Evolutionary conservation across 2,888 invertebrate species (phyloP), one percentile per base, ranked within the genome.

Genomic region (Loripinus fragilis): DNA sequence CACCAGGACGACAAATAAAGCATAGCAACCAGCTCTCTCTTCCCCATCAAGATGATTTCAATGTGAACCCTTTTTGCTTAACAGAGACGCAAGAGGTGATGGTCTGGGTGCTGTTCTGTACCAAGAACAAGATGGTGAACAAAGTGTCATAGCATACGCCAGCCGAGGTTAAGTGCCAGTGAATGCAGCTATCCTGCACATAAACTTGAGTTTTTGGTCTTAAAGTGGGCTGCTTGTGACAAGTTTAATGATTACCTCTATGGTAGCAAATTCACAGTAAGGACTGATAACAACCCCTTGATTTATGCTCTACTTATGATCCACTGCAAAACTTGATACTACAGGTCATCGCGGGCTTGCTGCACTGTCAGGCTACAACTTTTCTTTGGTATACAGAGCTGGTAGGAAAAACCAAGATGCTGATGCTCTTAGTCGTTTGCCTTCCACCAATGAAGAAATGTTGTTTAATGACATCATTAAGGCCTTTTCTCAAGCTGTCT

Each of bases 221-320:
- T 83, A 8, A 81, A 79, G 50, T 83, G 83, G 85, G 80, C 85
- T 2, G 66, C 83, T 23, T 71, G 69, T 3, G 81, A 86, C 48
- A 80, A 79, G 67, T 85, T 83, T 68, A 72, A 77, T 42, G 77
- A 79, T 30, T 80, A 76, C 48, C 74, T 85, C 17, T 5, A 78
- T 12, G 76, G 85, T 30, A 33, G 73, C 8, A 48, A 64, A 28
- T 80, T 79, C 70, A 15, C 55, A 65, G 75, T 85, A 15, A 75
- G 67, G 52, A 85, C 81, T 2, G 76, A 83, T 66, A 86, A 85
- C 71, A 85, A 85, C 68, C 76, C 83, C 17, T 68, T 78, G 42
- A 74, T 72, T 48, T 77, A 78, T 69, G 33, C 81, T 15, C 50
- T n/a, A n/a, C n/a, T n/a, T n/a, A n/a, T n/a, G n/a, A n/a, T n/a